Conservation (phyloP, 2,113 vertebrate genomes). For the Heptranchias perlo region DNA sequence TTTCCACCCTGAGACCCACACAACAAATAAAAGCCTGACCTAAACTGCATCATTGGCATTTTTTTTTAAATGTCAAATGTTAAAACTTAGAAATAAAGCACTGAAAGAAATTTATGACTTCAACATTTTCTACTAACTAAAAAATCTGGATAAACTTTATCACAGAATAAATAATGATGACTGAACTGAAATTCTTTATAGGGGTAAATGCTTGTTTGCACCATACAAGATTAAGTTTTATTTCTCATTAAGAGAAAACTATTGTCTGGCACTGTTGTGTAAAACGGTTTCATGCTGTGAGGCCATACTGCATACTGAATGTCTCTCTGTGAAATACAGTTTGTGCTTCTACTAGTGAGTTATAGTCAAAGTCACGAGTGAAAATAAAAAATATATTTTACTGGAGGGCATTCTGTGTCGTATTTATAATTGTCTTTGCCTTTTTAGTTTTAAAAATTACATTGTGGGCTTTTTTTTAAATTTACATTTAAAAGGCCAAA, state of each 20-base stretch:
- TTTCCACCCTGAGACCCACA: background rate
- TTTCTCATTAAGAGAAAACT: slow-evolving; percentile 24
- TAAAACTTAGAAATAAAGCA: background rate
- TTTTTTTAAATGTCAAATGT: background rate
- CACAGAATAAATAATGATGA: background rate
- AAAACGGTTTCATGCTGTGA: background rate
- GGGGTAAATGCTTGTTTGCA: slow-evolving; percentile 1
- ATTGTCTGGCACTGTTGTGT: background rate
- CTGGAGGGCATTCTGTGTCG: background rate
- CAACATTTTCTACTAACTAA: background rate
- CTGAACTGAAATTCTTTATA: background rate
- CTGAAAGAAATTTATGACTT: background rate
- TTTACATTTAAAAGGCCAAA: background rate
- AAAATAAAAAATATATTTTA: background rate
- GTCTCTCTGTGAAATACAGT: background rate
- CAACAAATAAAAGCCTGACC: background rate
- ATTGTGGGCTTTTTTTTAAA: background rate
- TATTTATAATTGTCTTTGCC: background rate
- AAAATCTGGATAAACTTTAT: background rate
- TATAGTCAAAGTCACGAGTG: background rate
- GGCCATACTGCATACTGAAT: background rate
- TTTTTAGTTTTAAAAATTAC: background rate
- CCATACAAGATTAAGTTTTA: slow-evolving; percentile 3
- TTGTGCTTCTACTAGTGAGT: background rate
- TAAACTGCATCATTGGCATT: background rate